A percentile compares a stretch with the other conserved stretches of the same genome.
phyloP scores from a whole-genome alignment of 2,113 vertebrate species.

The Crotophaga sulcirostris region DNA sequence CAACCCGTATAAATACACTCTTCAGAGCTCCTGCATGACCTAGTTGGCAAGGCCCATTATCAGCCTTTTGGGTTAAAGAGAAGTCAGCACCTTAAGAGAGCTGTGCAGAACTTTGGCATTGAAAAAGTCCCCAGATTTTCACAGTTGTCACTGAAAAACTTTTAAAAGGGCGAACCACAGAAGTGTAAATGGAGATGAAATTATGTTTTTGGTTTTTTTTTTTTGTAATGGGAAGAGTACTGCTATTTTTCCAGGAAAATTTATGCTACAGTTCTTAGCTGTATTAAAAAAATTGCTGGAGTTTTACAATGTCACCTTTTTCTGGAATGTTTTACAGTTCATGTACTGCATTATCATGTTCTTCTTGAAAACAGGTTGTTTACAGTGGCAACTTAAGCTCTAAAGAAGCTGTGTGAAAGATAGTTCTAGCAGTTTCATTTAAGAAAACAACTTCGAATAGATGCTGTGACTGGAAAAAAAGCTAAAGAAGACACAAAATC shows the following conservation, averaged over 20 bases:
- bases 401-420: not conserved
- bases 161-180: not conserved
- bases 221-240: not conserved
- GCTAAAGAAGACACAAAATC: not conserved
- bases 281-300: not conserved
- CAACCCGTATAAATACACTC: not conserved
- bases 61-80: not conserved
- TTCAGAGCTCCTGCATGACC: not conserved
- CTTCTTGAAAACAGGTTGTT: not conserved
- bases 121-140: not conserved
- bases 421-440: not conserved
- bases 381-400: not conserved
- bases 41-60: not conserved
- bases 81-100: not conserved
- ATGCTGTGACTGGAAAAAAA: not conserved
- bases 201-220: not conserved
- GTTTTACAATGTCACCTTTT: conserved; percentile 6
- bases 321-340: conserved; percentile 21
- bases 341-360: not conserved
- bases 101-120: not conserved
- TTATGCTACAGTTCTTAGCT: not conserved
- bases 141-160: not conserved
- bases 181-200: not conserved
- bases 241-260: not conserved
- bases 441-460: not conserved